Percentiles rank a stretch among this genome's conserved stretches.
These are phyloP conservation scores for Solen grandis DNA, from an alignment of 1,140 invertebrate species.

Conservation along the genomic window DNA sequence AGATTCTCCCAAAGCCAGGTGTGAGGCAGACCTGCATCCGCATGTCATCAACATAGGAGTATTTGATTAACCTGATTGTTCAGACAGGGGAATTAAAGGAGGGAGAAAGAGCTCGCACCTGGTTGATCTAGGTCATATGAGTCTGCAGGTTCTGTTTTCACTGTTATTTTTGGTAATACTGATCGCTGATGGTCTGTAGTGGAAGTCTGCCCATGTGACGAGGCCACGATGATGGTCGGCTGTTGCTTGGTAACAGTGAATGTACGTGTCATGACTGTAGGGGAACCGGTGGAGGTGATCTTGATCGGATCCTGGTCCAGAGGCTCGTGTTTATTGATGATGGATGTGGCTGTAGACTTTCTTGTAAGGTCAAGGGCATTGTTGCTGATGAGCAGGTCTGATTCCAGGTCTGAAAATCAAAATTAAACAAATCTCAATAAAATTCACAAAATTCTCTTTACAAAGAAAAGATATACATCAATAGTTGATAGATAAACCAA, in stretches of 20 bases:
- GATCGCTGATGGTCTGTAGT: conserved; percentile 53
- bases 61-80: no score
- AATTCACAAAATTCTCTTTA: no score
- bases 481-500: no score
- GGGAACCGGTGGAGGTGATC: conserved; percentile 55
- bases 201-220: conserved; percentile 54
- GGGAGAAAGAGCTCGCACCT: no score
- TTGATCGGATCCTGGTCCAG: conserved; percentile 55
- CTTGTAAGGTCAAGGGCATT: conserved; percentile 67
- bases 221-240: conserved; percentile 71
- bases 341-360: conserved; percentile 43
- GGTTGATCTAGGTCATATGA: conserved; percentile 32
- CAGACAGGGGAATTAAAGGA: no score
- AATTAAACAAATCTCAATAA: no score
- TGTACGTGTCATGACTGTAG: conserved; percentile 52
- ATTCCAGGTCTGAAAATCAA: conserved; percentile 70
- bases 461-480: no score
- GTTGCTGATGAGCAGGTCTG: conserved; percentile 68
- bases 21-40: no score
- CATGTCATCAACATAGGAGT: no score
- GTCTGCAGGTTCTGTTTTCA: conserved; percentile 70
- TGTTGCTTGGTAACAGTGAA: conserved; percentile 60
- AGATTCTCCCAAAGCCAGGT: no score
- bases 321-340: conserved; percentile 34
- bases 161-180: conserved; percentile 59